Percentiles rank a stretch among this genome's conserved stretches.
Conservation (phyloP, 92 coral and sea anemone genomes). For the Bergia sp. region DNA sequence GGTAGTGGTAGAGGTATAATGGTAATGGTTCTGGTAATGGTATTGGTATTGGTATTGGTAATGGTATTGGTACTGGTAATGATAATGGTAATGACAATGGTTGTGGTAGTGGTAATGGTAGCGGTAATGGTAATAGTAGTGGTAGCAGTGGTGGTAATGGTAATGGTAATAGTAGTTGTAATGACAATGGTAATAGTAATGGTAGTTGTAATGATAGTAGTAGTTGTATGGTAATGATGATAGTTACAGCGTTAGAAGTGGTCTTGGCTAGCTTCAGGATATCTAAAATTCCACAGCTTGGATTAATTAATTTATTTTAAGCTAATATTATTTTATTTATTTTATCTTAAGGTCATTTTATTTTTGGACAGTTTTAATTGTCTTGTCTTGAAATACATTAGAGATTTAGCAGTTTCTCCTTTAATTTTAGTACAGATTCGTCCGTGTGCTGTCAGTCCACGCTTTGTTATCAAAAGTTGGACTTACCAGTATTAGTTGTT, state of each 20-base stretch:
- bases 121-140: not conserved
- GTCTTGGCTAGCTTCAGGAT: too few relatives aligned
- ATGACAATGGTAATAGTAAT: too few relatives aligned
- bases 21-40: too few relatives aligned
- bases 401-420: slow-evolving; percentile 29
- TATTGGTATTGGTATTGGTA: too few relatives aligned
- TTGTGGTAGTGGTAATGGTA: not conserved
- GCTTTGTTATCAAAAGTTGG: not conserved
- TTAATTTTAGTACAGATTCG: not conserved
- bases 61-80: too few relatives aligned
- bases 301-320: not conserved
- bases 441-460: slow-evolving; percentile 6
- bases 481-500: slow-evolving; percentile 71
- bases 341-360: not conserved
- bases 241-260: too few relatives aligned
- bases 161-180: too few relatives aligned
- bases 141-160: too few relatives aligned
- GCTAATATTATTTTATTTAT: not conserved
- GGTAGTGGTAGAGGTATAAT: too few relatives aligned
- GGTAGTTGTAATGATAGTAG: too few relatives aligned
- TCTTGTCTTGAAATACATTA: not conserved
- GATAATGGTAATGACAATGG: not conserved
- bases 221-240: too few relatives aligned
- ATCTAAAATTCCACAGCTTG: not conserved
- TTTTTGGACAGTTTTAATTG: not conserved